A percentile compares a stretch with the other conserved stretches of the same genome.
phyloP scores from a whole-genome alignment of 2,113 vertebrate species.

The Rallus limicola region DNA sequence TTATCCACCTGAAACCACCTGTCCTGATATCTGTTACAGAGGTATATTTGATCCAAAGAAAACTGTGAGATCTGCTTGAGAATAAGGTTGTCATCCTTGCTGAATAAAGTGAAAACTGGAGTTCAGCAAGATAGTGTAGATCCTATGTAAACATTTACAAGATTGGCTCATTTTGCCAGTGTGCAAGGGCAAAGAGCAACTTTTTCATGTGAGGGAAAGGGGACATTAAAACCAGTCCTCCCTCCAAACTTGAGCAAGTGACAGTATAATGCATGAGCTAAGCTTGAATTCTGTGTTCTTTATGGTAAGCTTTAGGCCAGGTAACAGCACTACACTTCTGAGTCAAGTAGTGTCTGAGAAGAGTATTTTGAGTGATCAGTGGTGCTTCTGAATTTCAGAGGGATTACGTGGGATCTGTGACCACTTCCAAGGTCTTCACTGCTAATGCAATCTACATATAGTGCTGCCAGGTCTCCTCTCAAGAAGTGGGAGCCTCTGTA shows the following conservation, averaged over 20 bases:
- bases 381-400: not conserved
- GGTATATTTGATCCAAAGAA: not conserved
- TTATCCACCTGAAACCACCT: not conserved
- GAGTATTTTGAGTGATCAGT: not conserved
- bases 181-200: not conserved
- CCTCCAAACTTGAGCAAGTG: not conserved
- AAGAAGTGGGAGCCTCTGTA: not conserved
- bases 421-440: not conserved
- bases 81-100: not conserved
- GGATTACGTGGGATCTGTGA: not conserved
- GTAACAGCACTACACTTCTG: not conserved
- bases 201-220: not conserved
- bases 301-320: not conserved
- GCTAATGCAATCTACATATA: not conserved
- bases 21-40: not conserved
- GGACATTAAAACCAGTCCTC: not conserved
- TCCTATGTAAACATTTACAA: not conserved
- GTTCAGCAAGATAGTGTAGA: not conserved
- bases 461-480: not conserved
- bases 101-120: not conserved
- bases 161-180: not conserved
- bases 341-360: not conserved
- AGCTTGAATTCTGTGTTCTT: not conserved
- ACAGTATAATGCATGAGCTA: not conserved
- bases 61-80: not conserved